Conservation (phyloP, 2,113 vertebrate species). For the Solea senegalensis region DNA sequence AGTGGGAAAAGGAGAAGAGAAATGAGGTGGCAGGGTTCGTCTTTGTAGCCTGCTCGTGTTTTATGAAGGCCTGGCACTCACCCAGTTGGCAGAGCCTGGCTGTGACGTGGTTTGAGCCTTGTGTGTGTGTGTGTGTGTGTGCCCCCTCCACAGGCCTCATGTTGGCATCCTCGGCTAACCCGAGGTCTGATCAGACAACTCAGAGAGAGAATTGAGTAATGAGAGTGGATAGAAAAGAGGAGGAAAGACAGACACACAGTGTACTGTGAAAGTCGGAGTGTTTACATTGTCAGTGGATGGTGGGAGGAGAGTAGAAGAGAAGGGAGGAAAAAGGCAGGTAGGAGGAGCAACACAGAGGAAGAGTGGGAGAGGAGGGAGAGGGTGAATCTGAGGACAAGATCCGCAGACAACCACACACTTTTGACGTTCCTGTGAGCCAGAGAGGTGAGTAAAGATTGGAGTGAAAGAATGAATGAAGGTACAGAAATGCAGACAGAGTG, state of each 20-base stretch:
- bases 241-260: constrained; percentile 47
- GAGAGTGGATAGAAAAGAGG: constrained; percentile 16
- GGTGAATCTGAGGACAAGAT: constrained; percentile 71
- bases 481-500: constrained; percentile 17
- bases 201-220: constrained; percentile 26
- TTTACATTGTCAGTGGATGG: constrained; percentile 70
- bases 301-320: constrained; percentile 61
- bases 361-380: constrained; percentile 64
- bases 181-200: constrained; percentile 44
- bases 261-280: constrained; percentile 52
- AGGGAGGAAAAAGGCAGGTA: constrained; percentile 39
- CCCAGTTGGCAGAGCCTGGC: constrained; percentile 72
- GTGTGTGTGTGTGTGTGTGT: neutral
- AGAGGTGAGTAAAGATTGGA: constrained; percentile 56
- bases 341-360: constrained; percentile 63
- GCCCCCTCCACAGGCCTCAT: constrained; percentile 69
- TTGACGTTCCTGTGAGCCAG: constrained; percentile 37
- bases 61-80: constrained; percentile 71
- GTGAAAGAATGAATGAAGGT: constrained; percentile 3
- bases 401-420: constrained; percentile 51
- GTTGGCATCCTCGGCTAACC: constrained; percentile 48
- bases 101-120: constrained; percentile 44
- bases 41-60: constrained; percentile 61
- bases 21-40: constrained; percentile 43
- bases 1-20: constrained; percentile 42